phyloP scores from a whole-genome alignment of 2,888 invertebrate species.

The Venustoraphidia nigricollis region DNA sequence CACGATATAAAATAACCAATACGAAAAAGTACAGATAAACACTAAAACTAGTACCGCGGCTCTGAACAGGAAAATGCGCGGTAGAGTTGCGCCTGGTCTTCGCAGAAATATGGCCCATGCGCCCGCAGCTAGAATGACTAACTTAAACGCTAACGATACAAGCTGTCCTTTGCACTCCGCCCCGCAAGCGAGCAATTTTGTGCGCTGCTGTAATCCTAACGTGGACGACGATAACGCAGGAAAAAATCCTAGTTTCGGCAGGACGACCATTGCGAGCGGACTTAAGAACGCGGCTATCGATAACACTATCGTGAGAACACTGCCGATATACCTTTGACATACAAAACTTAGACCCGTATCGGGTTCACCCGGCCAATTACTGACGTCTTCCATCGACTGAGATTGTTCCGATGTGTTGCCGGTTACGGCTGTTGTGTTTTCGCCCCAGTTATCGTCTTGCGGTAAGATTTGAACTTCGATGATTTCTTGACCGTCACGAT shows the following conservation, averaged over 20 bases:
- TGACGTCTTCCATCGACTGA: conserved; percentile 82
- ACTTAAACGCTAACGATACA: conserved; percentile 79
- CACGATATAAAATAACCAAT: conserved; percentile 96
- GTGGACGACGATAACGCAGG: conserved; percentile 53
- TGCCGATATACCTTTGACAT: conserved; percentile 73
- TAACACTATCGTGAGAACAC: conserved; percentile 61
- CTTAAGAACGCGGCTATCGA: conserved; percentile 77
- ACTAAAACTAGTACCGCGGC: conserved; percentile 79
- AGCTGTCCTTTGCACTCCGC: conserved; percentile 90
- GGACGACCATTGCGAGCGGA: conserved; percentile 86
- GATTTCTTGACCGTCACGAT: conserved; percentile 72
- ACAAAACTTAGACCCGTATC: conserved; percentile 55
- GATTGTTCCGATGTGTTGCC: conserved; percentile 94
- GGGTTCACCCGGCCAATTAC: conserved; percentile 61
- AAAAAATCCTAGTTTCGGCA: conserved; percentile 80
- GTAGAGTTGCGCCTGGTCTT: conserved; percentile 72
- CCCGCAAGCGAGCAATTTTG: conserved; percentile 64
- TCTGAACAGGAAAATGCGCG: conserved; percentile 80
- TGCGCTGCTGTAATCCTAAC: conserved; percentile 50
- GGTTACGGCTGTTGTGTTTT: conserved; percentile 92
- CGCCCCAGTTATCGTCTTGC: conserved; percentile 98
- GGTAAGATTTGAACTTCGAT: conserved; percentile 93
- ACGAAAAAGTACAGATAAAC: conserved; percentile 85
- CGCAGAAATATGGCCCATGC: conserved; percentile 87
- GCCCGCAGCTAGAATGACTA: conserved; percentile 75